These are phyloP conservation scores for Glaucidium brasilianum DNA, from an alignment of 2,113 vertebrate genomes.

Conservation along the genomic window DNA sequence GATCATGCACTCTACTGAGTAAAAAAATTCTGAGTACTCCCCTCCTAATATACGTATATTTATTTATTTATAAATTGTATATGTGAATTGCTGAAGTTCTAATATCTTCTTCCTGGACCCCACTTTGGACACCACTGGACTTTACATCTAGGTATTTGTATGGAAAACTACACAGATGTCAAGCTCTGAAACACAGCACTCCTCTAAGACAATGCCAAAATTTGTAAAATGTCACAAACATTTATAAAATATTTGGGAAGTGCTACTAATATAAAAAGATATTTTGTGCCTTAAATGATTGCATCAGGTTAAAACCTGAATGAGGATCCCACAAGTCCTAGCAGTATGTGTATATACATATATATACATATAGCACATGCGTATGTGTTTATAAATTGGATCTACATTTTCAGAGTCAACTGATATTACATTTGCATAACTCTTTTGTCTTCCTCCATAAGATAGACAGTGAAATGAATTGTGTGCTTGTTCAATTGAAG, in stretches of 20 bases:
- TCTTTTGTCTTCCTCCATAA: not conserved
- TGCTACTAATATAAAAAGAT: not conserved
- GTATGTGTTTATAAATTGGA: not conserved
- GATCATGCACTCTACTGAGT: not conserved
- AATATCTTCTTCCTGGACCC: not conserved
- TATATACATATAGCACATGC: no score
- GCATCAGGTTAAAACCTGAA: not conserved
- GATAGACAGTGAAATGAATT: not conserved
- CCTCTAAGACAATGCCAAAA: not conserved
- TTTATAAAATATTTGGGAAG: not conserved
- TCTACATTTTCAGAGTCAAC: not conserved
- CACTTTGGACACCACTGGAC: not conserved
- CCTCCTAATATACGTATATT: not conserved
- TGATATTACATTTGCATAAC: not conserved
- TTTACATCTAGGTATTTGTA: not conserved
- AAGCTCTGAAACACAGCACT: not conserved
- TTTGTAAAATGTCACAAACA: not conserved
- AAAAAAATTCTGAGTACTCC: not conserved
- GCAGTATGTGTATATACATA: no score
- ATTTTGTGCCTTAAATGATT: not conserved
- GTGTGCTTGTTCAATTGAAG: not conserved
- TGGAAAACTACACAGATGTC: not conserved
- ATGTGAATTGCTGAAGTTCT: not conserved
- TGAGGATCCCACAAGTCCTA: not conserved
- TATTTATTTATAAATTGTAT: not conserved